Conservation (phyloP, 35 echinoderm and acorn worm species). For the Ophiothrix spiculata region DNA sequence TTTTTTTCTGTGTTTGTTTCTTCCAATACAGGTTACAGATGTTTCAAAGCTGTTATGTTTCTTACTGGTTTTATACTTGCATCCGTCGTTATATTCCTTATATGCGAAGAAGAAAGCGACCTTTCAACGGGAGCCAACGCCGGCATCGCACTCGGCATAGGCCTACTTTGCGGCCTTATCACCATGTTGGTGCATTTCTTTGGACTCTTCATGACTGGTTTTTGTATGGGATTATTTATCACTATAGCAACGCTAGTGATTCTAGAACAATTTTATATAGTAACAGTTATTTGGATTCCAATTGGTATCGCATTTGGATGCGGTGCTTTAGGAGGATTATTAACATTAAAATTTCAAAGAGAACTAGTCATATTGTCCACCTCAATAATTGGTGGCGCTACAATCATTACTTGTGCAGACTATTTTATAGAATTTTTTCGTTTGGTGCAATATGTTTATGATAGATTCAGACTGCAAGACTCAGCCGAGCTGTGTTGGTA, state of each 20-base stretch:
- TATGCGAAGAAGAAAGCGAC: slow-evolving; percentile 78
- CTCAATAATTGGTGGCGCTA: slow-evolving; percentile 49
- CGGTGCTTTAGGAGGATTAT: slow-evolving; percentile 37
- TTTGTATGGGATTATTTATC: slow-evolving; percentile 81
- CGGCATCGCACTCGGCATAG: slow-evolving; percentile 76
- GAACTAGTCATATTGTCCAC: no score
- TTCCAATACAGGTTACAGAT: slow-evolving; percentile 79
- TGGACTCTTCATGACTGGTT: slow-evolving; percentile 91
- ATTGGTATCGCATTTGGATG: slow-evolving; percentile 49
- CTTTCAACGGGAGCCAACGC: slow-evolving; percentile 70
- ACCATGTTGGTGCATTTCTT: slow-evolving; percentile 90
- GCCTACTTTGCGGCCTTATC: slow-evolving; percentile 86
- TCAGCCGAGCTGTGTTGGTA: slow-evolving; percentile 76
- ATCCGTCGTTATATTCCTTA: slow-evolving; percentile 71
- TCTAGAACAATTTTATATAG: slow-evolving; percentile 67
- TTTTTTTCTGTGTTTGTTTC: no score
- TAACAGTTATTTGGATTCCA: slow-evolving; percentile 47
- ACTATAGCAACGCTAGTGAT: slow-evolving; percentile 58
- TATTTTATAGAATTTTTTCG: slow-evolving; percentile 80
- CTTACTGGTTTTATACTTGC: slow-evolving; percentile 91
- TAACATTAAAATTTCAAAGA: slow-evolving; percentile 80
- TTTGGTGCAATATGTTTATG: slow-evolving; percentile 75
- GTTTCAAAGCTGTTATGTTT: slow-evolving; percentile 98
- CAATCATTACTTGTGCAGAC: slow-evolving; percentile 72
- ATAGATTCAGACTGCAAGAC: slow-evolving; percentile 29